Evolutionary conservation across 53 echinoderm and acorn worm species (phyloP).

Genomic region (Actinopyga echinites): DNA sequence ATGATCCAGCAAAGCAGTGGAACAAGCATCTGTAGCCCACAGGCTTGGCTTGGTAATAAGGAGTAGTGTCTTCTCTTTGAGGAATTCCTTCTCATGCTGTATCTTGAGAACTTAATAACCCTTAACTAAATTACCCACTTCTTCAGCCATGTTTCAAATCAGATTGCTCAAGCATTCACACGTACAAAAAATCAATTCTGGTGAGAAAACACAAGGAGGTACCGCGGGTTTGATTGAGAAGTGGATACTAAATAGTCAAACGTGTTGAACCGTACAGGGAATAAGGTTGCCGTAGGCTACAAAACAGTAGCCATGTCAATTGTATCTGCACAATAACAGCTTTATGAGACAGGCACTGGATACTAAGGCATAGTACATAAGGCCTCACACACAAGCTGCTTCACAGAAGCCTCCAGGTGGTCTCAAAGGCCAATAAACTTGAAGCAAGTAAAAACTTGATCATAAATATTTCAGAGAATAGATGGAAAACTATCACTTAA

Average conservation of each 20-base stretch:
- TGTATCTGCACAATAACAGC: neutral
- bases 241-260: conserved; percentile 30
- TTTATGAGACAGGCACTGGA: too few species aligned
- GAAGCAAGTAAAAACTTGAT: too few species aligned
- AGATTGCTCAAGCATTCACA: conserved; percentile 35
- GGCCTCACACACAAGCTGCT: too few species aligned
- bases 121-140: conserved; percentile 41
- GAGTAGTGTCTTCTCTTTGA: neutral
- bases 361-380: too few species aligned
- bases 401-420: too few species aligned
- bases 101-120: conserved; percentile 43
- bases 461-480: too few species aligned
- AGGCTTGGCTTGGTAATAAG: conserved; percentile 9
- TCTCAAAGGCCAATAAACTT: too few species aligned
- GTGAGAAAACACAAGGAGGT: conserved; percentile 40
- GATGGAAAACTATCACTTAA: too few species aligned
- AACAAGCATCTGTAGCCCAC: conserved; percentile 28
- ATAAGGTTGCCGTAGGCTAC: conserved; percentile 20
- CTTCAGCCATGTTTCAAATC: conserved; percentile 36
- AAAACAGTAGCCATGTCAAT: neutral
- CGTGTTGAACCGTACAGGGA: conserved; percentile 33
- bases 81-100: neutral
- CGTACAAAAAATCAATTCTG: conserved; percentile 33
- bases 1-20: conserved; percentile 6
- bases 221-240: conserved; percentile 33